Evolutionary conservation across 2,797 vertebrate genomes (phyloP), one percentile per base, ranked within the genome.

Genomic region (Xenops minutus): DNA sequence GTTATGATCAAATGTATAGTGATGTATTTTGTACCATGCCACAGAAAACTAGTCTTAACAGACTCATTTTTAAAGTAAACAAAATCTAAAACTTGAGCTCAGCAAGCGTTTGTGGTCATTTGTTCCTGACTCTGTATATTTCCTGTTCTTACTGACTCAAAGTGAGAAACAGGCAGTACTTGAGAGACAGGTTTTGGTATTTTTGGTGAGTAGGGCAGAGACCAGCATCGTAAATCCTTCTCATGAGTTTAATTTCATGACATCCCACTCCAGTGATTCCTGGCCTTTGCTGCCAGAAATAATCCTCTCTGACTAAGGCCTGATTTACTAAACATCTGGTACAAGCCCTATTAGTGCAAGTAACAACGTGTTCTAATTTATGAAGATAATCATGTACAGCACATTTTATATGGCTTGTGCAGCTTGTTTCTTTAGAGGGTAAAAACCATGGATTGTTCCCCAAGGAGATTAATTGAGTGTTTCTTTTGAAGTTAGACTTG

Each of bases 261-360:
- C 81, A 95, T 93, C 91, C 56, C 66, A 61, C 93, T 95, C 66
- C 74, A 82, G 75, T 84, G 86, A 95, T 93, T 89, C 69, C 41
- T 92, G 76, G 81, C 73, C 81, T 93, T 75, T 88, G 88, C 95
- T 96, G 92, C 80, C 96, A 95, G 92, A 85, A 96, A 76, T 96
- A 97, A 96, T 96, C 93, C 94, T 95, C 89, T 91, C 79, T 95
- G 95, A 94, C 88, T 96, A 93, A 96, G 89, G 89, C 86, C 85
- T 86, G 93, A 89, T 95, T 92, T 92, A 72, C 82, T 84, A 93
- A 95, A 93, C 94, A 96, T 92, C 85, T 97, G 95, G 92, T 95
- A 78, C 95, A 94, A 96, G 95, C 92, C 95, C 95, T 93, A 2
- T 91, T 93, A 88, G 79, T 94, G 95, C 95, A 86, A 95, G 95